phyloP scores from a whole-genome alignment of 1,140 invertebrate species.

The Centruroides vittatus region DNA sequence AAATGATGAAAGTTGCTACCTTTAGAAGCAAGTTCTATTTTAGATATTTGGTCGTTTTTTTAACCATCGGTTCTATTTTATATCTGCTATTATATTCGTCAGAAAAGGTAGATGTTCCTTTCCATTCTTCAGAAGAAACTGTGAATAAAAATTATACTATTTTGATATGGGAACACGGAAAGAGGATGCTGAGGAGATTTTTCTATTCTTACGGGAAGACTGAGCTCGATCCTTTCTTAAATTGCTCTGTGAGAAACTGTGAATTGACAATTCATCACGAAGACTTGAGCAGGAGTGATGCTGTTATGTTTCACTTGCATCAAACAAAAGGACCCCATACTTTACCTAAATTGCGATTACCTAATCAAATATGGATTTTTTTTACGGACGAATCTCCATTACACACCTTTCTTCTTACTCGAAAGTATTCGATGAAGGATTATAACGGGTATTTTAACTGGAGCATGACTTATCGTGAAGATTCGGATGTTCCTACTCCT shows the following conservation, averaged over 20 bases:
- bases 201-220: constrained; percentile 14
- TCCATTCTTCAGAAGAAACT: too few relatives aligned
- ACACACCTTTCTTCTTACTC: constrained; percentile 26
- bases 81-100: too few relatives aligned
- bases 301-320: constrained; percentile 43
- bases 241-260: constrained; percentile 41
- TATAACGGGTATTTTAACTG: constrained; percentile 48
- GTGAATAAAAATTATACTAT: constrained; percentile 16
- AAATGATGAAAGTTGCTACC: too few relatives aligned
- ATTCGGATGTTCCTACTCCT: constrained; percentile 51
- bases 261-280: constrained; percentile 31
- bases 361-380: constrained; percentile 19
- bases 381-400: constrained; percentile 19
- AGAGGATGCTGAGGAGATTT: constrained; percentile 19
- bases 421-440: constrained; percentile 24
- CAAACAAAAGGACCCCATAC: constrained; percentile 23
- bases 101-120: too few relatives aligned
- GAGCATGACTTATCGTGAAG: constrained; percentile 56
- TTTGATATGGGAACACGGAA: constrained; percentile 20
- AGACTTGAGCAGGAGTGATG: constrained; percentile 32
- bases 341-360: constrained; percentile 2
- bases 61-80: too few relatives aligned
- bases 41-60: too few relatives aligned
- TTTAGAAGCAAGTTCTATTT: too few relatives aligned
- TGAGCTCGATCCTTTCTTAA: constrained; percentile 33